Base-by-base conservation (phyloP, 2,888 invertebrate genomes). In the Acronicta leporina region DNA sequence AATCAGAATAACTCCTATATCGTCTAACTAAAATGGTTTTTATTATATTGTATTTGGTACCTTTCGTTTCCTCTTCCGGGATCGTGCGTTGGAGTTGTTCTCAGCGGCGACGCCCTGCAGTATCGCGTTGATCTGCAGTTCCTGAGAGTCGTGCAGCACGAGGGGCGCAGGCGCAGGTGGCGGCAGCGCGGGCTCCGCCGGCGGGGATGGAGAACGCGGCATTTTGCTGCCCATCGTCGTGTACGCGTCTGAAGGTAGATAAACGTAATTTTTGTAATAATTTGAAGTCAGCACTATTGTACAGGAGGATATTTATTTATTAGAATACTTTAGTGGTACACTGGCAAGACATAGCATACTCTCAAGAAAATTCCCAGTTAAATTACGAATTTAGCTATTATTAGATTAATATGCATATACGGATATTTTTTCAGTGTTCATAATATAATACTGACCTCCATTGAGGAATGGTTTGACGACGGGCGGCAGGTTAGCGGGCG, bases 391-490 rank as follows among this genome's bases (percentile, higher is more conserved):
- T n/a, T n/a, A n/a, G n/a, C n/a, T n/a, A n/a, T n/a, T n/a, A n/a
- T n/a, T n/a, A n/a, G n/a, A n/a, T n/a, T n/a, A n/a, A n/a, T n/a
- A n/a, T n/a, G n/a, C n/a, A n/a, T n/a, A n/a, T n/a, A n/a, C n/a
- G n/a, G n/a, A 20, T 20, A 20, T 20, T 20, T 20, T 20, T 20
- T 20, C 20, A 20, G 20, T 20, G 20, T 33, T 33, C 11, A 4
- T 30, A 7, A 8, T 35, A 33, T 15, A 46, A 44, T 7, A 74
- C 82, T 72, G 35, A 94, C 95, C 95, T 87, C 95, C 95, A 78
- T 95, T 95, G 75, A 95, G 92, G 79, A 94, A 92, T 1, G 94
- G 95, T 81, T 94, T 95, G 75, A 95, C 81, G 62, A 94, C 89
- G 14, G 94, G 94, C 70, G 95, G 94, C 44, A 95, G 73, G 70